Base-by-base conservation (phyloP, 1,140 invertebrate species). In the Papilio glaucus region DNA sequence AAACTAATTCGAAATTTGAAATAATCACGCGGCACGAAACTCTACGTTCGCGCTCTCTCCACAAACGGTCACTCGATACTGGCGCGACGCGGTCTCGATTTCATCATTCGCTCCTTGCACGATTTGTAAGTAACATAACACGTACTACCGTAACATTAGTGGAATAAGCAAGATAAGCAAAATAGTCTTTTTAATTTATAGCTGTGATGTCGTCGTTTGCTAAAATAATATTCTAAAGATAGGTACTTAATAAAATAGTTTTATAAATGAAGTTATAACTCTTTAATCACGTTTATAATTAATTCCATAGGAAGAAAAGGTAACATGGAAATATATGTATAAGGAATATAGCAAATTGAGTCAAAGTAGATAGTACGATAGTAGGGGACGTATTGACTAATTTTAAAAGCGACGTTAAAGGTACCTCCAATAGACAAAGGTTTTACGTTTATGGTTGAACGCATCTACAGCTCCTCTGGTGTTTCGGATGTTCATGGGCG, bases 151-250 rank as follows among this genome's bases (percentile, higher is more conserved):
- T 37, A 65, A 65, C 33, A 39, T 21, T 65, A 21, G 4, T 41
- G 33, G 61, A 18, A 63, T 29, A 13, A n/a, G 33, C 62, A 13
- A 38, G 62, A 65, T 65, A 65, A 65, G 62, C 62, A 65, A 65
- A 38, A 21, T 10, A 38, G 1, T 53, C 4, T 53, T 53, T 65
- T 65, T 57, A 24, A 24, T 49, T 49, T 49, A 13, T 24, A 21
- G 15, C 45, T 49, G 45, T 15, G 5, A 9, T 15, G 7, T n/a
- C 5, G 6, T 18, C 7, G 15, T n/a, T 39, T 65, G 15, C 4
- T 24, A 18, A 13, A 38, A 37, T 37, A 38, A 38, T 13, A 61
- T 61, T 61, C n/a, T n/a, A n/a, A n/a, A n/a, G n/a, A n/a, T n/a
- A n/a, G n/a, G n/a, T n/a, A n/a, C n/a, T n/a, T n/a, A n/a, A n/a